Base-by-base conservation (phyloP, 2,797 vertebrate species). In the Enteromius viviparus region DNA sequence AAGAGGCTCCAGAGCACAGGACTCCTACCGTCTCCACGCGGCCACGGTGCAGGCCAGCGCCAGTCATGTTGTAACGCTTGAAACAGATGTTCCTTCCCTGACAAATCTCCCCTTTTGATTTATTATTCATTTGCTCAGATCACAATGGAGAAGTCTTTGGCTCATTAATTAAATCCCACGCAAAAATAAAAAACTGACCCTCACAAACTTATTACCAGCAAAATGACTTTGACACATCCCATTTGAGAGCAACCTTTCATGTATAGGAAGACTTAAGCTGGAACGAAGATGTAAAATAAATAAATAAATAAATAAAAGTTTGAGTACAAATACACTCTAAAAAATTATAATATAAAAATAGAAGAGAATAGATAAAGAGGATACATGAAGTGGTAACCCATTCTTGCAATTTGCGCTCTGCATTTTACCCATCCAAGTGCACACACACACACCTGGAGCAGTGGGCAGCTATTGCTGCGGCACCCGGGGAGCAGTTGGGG, bases 1-100 rank as follows among this genome's bases (percentile, higher is more conserved):
- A 99, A 99, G 96, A 97, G 95, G 96, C 92, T 93, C 92, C 93
- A 89, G 92, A 93, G 94, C 92, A 95, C 93, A 93, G 94, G 95
- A 96, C 96, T 96, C 96, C 96, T 96, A 95, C 96, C 90, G 95
- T 95, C 95, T 96, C 93, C 70, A 49, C 64, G 26, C 66, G 82
- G 85, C 82, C 81, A 92, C 94, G 93, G 94, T 94, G 93, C 94
- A 94, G 94, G 93, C 95, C 93, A 94, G 92, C 93, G 91, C 93
- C 95, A 94, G 92, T 94, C 94, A 92, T 95, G 94, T 95, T 95
- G 95, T 96, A 95, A 95, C 91, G 95, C 96, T 95, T 96, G 95
- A 96, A 96, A 96, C 97, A 97, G 96, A 97, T 98, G 97, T 97
- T 97, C 96, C 94, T 95, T 95, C 95, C 95, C 95, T 97, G 96